Evolutionary conservation across 2,888 invertebrate species (phyloP).

Genomic region (Xylota segnis): DNA sequence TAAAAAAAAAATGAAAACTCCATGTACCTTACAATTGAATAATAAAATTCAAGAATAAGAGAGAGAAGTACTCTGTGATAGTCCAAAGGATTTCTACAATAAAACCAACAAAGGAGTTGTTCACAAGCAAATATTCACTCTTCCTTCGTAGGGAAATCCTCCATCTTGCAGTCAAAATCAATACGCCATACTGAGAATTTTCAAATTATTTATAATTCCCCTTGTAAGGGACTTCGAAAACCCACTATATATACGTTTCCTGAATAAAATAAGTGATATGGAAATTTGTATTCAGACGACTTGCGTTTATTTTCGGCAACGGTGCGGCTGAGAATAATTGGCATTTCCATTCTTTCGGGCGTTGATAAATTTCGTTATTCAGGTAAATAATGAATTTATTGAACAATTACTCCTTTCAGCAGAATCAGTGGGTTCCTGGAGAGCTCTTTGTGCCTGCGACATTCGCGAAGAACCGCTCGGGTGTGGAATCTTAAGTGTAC

Average conservation of each 20-base stretch:
- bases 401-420: constrained; percentile 46
- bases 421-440: background rate
- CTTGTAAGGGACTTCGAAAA: background rate
- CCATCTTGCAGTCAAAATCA: constrained; percentile 8
- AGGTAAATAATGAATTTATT: constrained; percentile 54
- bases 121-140: too few species aligned
- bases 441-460: background rate
- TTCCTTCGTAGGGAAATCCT: background rate
- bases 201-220: background rate
- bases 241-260: background rate
- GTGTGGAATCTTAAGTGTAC: constrained; percentile 11
- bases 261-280: constrained; percentile 12
- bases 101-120: too few species aligned
- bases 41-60: too few species aligned
- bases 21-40: too few species aligned
- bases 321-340: constrained; percentile 31
- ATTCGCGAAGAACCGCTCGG: background rate
- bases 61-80: too few species aligned
- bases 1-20: too few species aligned
- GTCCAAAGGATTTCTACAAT: too few species aligned
- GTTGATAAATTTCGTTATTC: constrained; percentile 47
- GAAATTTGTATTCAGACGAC: constrained; percentile 48
- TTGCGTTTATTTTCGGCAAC: constrained; percentile 18
- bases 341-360: constrained; percentile 35
- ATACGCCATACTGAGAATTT: constrained; percentile 4